Evolutionary conservation across 2,113 vertebrate genomes (phyloP).

Genomic region (Isichthys henryi): DNA sequence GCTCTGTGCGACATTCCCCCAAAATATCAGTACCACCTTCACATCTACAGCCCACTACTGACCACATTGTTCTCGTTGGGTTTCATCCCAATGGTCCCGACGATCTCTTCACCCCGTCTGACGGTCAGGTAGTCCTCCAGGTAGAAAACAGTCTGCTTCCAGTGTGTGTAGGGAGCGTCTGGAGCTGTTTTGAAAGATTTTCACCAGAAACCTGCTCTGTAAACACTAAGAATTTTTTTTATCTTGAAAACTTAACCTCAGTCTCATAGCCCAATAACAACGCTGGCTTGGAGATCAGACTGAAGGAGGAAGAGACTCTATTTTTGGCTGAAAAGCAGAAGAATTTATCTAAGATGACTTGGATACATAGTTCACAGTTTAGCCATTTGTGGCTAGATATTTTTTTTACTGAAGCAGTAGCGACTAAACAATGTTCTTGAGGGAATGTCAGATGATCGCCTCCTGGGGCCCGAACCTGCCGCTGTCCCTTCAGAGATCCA

Average conservation of each 20-base stretch:
- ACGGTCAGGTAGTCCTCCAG: conserved; percentile 94
- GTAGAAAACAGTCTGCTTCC: conserved; percentile 98
- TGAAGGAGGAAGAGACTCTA: background rate
- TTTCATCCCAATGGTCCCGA: conserved; percentile 84
- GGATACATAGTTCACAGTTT: background rate
- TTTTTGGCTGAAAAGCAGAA: background rate
- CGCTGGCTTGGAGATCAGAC: background rate
- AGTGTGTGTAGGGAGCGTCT: conserved; percentile 89
- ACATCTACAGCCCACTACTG: conserved; percentile 39
- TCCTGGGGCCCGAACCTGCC: background rate
- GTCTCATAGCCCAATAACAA: background rate
- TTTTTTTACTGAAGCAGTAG: background rate
- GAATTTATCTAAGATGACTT: background rate
- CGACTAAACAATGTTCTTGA: background rate
- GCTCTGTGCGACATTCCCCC: background rate
- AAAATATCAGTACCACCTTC: background rate
- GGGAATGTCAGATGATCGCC: background rate
- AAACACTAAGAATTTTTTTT: background rate
- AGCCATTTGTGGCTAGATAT: background rate
- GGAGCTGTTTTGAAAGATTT: conserved; percentile 63
- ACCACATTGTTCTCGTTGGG: conserved; percentile 95
- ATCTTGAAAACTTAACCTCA: background rate
- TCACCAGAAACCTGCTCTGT: background rate
- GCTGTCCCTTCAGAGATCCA: background rate
- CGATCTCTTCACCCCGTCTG: conserved; percentile 88